Evolutionary conservation across 2,888 invertebrate genomes (phyloP), one percentile per base, ranked within the genome.

Genomic region (Pyrgus malvae): DNA sequence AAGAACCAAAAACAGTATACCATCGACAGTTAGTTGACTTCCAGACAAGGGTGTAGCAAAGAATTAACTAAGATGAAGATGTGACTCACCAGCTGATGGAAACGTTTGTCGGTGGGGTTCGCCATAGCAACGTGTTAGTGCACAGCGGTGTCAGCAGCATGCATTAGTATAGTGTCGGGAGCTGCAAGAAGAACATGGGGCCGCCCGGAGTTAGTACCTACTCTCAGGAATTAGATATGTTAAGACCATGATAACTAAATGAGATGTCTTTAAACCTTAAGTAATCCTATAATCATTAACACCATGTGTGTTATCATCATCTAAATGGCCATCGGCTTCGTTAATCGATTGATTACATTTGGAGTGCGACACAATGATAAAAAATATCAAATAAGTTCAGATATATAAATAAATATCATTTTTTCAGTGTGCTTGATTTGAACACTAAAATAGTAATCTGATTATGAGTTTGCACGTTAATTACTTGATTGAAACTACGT

Each of bases 61-160:
- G n/a, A n/a, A n/a, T n/a, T n/a, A n/a, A 14, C 19, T n/a, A 37
- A 3, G 12, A 9, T 23, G 14, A 4, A n/a, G 12, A 6, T 40
- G 44, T 44, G 7, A 83, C 91, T 92, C 70, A 92, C 92, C 91
- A 91, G 78, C 70, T 91, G 92, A 69, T 91, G 89, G 70, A 91
- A 90, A 67, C 91, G 90, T 77, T 92, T 92, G 65, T 92, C 91
- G 62, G 80, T 83, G 63, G 78, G 69, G 61, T 68, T 83, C 70
- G 83, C 78, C 84, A 84, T 90, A 67, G 75, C 72, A 62, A 67
- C 66, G 76, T 64, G 76, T 86, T 86, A 87, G 82, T 84, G 79
- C 62, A 62, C 64, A 67, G 74, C 66, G 64, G 65, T 50, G 59
- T 60, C 65, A 64, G 64, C 77, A 77, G 69, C 90, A 90, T 90